Base-by-base conservation (phyloP, 2,113 vertebrate species). In the Ammospiza nelsoni region DNA sequence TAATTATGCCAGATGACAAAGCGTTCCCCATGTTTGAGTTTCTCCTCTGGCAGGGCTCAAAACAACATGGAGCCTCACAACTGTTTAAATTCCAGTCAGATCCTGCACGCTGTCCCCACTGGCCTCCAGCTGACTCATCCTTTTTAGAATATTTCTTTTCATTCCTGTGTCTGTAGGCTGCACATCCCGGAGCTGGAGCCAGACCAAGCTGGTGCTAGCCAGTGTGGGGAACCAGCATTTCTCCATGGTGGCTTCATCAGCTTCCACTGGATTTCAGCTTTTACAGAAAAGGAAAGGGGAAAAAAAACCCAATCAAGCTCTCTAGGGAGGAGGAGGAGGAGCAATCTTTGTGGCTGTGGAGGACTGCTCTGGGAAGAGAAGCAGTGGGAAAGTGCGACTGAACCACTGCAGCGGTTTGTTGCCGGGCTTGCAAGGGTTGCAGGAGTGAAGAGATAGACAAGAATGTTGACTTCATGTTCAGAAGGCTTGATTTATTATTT, bases 71-170 rank as follows among this genome's bases (percentile, higher is more conserved):
- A 89, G 74, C 94, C 88, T 91, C 66, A 16, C 65, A 95, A 95
- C 93, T 97, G 96, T 93, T 95, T 87, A 89, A 96, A 95, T 96
- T 94, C 93, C 96, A 82, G 58, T 97, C 95, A 97, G 93, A 92
- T 94, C 85, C 94, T 3, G 0, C 74, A 68, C 0, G 28, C 78
- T 93, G 21, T 93, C 89, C 88, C 79, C 86, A 88, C 86, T 3
- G 35, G 94, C 94, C 72, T 97, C 79, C 94, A 95, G 88, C 86
- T 97, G 96, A 97, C 95, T 97, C 96, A 97, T 96, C 93, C 95
- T 92, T 96, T 95, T 89, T 85, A 93, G 69, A 95, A 74, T 87
- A 96, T 97, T 97, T 93, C 95, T 95, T 97, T 97, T 90, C 91
- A 78, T 92, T 75, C 19, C 86, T 15, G 84, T 77, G 54, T 93